Base-by-base conservation (phyloP, 2,888 invertebrate genomes). In the Eurytoma adleriae region DNA sequence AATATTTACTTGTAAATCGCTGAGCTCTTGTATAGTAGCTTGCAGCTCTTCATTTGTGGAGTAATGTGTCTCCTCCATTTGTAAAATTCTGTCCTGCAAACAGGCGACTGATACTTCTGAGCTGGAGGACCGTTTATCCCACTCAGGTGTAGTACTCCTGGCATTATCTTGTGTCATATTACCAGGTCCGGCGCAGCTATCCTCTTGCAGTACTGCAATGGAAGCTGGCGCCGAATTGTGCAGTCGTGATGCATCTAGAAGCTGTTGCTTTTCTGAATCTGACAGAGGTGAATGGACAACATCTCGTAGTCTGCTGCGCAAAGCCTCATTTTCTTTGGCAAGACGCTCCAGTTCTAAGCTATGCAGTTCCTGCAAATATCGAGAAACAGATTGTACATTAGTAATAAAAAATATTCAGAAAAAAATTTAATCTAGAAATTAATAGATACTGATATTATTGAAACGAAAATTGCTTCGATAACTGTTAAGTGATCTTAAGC, bases 11-110 rank as follows among this genome's bases (percentile, higher is more conserved):
- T 98, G 97, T 57, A 98, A 92, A 90, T 98, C 98, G 13, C 97
- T 95, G 82, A 98, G 92, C 91, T 98, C 98, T 86, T 98, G 98
- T 67, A 98, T 92, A 0, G 98, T 98, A 0, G 98, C 98, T 91
- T 98, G 98, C 5, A 97, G 92, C 91, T 97, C 97, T 91, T 97
- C 97, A 89, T 96, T 96, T 79, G 97, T 97, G 83, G 97, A 97
- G 90, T 88, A 93, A 89, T 97, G 96, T 20, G 96, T 96, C 90
- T 97, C 97, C 89, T 97, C 96, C 96, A 97, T 97, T 91, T 97
- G 96, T 90, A 96, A 93, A 86, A 98, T 97, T 88, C 97, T 94
- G 89, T 98, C 98, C 91, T 98, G 98, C 83, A 97, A 93, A 90
- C 97, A 97, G 24, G 97, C 97, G 83, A 98, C 97, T 3, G 96